phyloP scores from a whole-genome alignment of 2,113 vertebrate genomes.

The Tyto alba region DNA sequence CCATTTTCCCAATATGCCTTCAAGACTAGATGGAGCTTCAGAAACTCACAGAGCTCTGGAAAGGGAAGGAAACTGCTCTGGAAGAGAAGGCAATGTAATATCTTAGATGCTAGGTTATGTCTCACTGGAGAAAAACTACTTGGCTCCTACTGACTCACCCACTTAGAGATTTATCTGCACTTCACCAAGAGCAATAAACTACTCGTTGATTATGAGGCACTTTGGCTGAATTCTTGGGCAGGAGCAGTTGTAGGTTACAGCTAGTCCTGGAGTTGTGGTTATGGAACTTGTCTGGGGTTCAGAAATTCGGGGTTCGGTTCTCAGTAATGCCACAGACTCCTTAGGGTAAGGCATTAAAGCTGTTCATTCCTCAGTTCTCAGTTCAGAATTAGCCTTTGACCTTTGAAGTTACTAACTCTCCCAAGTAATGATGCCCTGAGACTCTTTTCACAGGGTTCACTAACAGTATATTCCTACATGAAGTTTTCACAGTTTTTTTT shows the following conservation, averaged over 20 bases:
- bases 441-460: background rate
- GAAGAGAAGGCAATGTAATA: background rate
- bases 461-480: background rate
- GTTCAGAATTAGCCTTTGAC: background rate
- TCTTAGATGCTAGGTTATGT: background rate
- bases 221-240: background rate
- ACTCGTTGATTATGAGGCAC: fast-evolving
- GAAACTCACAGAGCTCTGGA: conserved; percentile 7
- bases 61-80: background rate
- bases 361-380: background rate
- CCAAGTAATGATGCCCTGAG: background rate
- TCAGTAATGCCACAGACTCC: background rate
- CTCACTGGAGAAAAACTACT: background rate
- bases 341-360: background rate
- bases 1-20: background rate
- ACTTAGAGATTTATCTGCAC: background rate
- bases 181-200: background rate
- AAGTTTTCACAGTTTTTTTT: background rate
- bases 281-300: background rate
- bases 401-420: background rate
- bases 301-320: background rate
- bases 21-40: conserved; percentile 40
- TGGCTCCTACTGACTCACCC: background rate
- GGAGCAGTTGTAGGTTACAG: background rate
- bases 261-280: background rate